These are phyloP conservation scores for Xylota sylvarum DNA, from an alignment of 2,888 invertebrate species.

Conservation along the genomic window DNA sequence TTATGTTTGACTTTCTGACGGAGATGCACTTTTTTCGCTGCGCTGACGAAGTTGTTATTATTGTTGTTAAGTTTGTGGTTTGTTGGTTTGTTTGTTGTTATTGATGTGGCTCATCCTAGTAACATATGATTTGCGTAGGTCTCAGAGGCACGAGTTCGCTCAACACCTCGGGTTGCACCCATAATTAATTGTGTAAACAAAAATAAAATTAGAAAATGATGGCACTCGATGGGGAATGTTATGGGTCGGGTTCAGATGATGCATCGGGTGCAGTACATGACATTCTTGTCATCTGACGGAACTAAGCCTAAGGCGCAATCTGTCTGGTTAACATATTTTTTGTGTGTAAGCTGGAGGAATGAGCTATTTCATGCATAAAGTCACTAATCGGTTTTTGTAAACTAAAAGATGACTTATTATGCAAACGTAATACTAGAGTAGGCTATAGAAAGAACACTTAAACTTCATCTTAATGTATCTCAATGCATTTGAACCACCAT, in stretches of 20 bases:
- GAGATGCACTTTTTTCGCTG: conserved; percentile 46
- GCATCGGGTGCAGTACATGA: not conserved
- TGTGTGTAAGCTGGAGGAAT: no score
- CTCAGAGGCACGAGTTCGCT: conserved; percentile 6
- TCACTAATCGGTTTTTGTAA: no score
- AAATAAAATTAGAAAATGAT: conserved; percentile 51
- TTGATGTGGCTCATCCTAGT: conserved; percentile 32
- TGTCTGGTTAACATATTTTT: no score
- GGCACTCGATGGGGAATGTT: conserved; percentile 36
- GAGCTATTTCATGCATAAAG: no score
- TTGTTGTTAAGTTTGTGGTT: conserved; percentile 31
- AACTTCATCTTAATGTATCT: no score
- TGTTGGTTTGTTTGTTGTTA: not conserved
- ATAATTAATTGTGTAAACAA: conserved; percentile 57
- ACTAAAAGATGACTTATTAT: no score
- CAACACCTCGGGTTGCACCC: conserved; percentile 43
- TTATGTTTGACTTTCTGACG: conserved; percentile 63
- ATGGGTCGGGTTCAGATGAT: conserved; percentile 4
- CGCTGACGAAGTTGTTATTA: conserved; percentile 9
- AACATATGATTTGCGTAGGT: conserved; percentile 42
- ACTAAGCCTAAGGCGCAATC: no score
- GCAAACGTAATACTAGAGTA: no score
- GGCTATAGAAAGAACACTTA: no score
- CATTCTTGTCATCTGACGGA: conserved; percentile 9
- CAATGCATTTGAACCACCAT: no score